Conservation (phyloP, 2,888 invertebrate species). For the Nomada hirtipes region DNA sequence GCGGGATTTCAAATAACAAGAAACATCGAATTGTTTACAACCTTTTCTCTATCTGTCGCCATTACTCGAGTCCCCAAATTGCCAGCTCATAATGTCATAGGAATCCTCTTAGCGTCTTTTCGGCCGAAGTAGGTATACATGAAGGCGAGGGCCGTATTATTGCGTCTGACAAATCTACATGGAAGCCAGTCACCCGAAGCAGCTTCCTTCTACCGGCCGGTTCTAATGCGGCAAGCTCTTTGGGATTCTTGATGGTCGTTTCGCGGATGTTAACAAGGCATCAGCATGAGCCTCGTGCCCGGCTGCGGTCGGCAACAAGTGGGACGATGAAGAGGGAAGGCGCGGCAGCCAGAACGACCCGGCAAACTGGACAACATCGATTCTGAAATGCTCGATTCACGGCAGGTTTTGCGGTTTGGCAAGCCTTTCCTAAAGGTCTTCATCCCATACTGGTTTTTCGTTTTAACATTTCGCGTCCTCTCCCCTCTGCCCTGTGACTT, state of each 20-base stretch:
- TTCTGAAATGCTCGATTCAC: constrained; percentile 67
- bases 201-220: constrained; percentile 61
- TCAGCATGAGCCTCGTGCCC: constrained; percentile 82
- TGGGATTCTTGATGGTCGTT: constrained; percentile 81
- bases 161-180: constrained; percentile 50
- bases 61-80: constrained; percentile 41
- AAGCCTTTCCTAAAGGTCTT: constrained; percentile 62
- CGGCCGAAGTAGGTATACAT: constrained; percentile 17
- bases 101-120: constrained; percentile 39
- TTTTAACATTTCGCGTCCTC: constrained; percentile 31
- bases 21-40: constrained; percentile 42
- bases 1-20: constrained; percentile 12
- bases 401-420: constrained; percentile 69
- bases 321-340: constrained; percentile 65
- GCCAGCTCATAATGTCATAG: constrained; percentile 27
- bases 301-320: constrained; percentile 73
- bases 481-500: neutral
- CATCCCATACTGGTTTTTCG: constrained; percentile 36
- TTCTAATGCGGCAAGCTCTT: constrained; percentile 82
- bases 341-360: constrained; percentile 56
- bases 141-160: constrained; percentile 38
- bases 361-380: constrained; percentile 57
- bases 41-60: constrained; percentile 42
- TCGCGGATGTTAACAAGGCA: constrained; percentile 83
- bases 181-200: constrained; percentile 45